These are phyloP conservation scores for Homarus americanus DNA, from an alignment of 1,140 invertebrate species.

Conservation along the genomic window DNA sequence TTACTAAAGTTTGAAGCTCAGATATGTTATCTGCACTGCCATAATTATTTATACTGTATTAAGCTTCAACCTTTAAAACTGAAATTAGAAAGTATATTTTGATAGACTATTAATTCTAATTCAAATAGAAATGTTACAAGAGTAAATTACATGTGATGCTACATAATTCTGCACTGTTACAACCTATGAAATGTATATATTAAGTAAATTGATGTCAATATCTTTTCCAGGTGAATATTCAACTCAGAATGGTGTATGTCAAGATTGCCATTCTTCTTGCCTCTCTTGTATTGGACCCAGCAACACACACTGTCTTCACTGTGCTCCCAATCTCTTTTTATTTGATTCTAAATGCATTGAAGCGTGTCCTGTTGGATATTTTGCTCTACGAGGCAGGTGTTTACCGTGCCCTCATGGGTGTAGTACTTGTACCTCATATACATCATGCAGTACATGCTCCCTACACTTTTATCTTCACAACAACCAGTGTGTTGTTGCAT, in stretches of 20 bases:
- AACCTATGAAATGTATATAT: too few relatives aligned
- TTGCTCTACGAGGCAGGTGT: conserved; percentile 35
- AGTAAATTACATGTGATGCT: too few relatives aligned
- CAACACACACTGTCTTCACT: conserved; percentile 45
- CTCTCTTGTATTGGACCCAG: conserved; percentile 41
- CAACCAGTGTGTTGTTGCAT: conserved; percentile 87
- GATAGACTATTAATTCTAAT: too few relatives aligned
- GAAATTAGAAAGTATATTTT: too few relatives aligned
- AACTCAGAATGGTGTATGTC: conserved; percentile 16
- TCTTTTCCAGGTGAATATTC: conserved; percentile 48
- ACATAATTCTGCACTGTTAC: too few relatives aligned
- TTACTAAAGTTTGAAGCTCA: too few relatives aligned
- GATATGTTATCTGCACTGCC: too few relatives aligned
- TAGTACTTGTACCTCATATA: conserved; percentile 77
- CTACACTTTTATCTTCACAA: conserved; percentile 86
- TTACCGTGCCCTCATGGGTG: conserved; percentile 51
- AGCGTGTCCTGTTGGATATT: conserved; percentile 28
- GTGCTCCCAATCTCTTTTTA: conserved; percentile 32
- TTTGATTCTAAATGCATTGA: conserved; percentile 40
- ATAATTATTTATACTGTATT: too few relatives aligned
- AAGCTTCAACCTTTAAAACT: too few relatives aligned
- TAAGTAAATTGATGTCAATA: too few relatives aligned
- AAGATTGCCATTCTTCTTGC: conserved; percentile 52
- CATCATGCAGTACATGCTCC: conserved; percentile 86
- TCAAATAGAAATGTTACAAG: too few relatives aligned